Conservation (phyloP, 1,140 invertebrate genomes). For the Procambarus clarkii region DNA sequence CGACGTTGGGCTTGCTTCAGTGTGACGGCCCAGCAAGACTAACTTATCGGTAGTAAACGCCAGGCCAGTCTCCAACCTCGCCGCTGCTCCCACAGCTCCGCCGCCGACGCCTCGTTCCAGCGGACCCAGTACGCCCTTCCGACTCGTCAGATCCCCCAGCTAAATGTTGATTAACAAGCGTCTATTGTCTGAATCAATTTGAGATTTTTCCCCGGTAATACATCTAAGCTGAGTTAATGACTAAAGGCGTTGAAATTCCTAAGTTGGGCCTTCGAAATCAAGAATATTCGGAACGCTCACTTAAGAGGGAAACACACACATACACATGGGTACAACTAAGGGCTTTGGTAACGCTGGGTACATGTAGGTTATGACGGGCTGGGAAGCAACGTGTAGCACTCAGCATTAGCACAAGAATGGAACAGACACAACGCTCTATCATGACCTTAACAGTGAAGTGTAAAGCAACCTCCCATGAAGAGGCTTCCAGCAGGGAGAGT, state of each 20-base stretch:
- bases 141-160: not conserved
- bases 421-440: constrained; percentile 12
- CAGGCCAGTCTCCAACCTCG: constrained; percentile 45
- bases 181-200: not conserved
- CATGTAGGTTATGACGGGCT: not conserved
- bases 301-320: not conserved
- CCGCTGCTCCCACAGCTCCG: constrained; percentile 26
- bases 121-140: not conserved
- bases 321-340: not conserved
- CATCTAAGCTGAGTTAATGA: too few species aligned
- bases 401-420: constrained; percentile 21
- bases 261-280: not conserved
- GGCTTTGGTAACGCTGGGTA: not conserved
- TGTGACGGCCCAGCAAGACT: constrained; percentile 65
- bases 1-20: constrained; percentile 53
- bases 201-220: too few species aligned
- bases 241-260: too few species aligned
- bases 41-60: constrained; percentile 68
- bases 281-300: not conserved
- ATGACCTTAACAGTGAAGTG: not conserved
- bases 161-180: not conserved
- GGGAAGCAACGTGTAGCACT: constrained; percentile 28
- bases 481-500: too few species aligned
- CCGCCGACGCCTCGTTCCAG: constrained; percentile 1
- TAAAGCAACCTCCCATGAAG: not conserved